Percentiles rank a stretch among this genome's conserved stretches.
Conservation (phyloP, 2,113 vertebrate genomes). For the Notothenia rossii region DNA sequence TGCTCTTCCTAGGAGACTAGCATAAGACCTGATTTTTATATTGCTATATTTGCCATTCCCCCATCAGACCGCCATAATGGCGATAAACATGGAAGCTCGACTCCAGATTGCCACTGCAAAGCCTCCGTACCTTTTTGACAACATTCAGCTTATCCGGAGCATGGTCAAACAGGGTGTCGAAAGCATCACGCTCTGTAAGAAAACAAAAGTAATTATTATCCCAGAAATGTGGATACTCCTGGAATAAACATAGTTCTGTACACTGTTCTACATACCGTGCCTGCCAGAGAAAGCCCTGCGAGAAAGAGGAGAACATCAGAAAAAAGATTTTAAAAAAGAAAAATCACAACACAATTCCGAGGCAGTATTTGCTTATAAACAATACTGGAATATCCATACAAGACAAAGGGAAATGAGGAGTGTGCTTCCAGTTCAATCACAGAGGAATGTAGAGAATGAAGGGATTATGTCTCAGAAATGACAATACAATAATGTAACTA, state of each 20-base stretch:
- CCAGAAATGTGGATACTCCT: neutral
- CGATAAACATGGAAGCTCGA: neutral
- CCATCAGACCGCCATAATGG: too few relatives aligned
- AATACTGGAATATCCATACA: constrained; percentile 38
- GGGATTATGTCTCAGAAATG: constrained; percentile 50
- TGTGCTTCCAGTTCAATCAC: constrained; percentile 58
- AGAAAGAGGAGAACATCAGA: neutral
- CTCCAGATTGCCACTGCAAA: neutral
- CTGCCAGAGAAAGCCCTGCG: constrained; percentile 93
- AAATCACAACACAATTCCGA: neutral
- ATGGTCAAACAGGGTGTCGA: constrained; percentile 97
- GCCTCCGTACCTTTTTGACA: constrained; percentile 92
- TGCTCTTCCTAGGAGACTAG: neutral
- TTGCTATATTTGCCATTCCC: neutral
- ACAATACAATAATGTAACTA: constrained; percentile 53
- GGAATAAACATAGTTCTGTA: neutral
- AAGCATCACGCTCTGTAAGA: constrained; percentile 94
- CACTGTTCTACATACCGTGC: constrained; percentile 86
- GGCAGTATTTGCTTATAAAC: constrained; percentile 11
- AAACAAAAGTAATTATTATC: constrained; percentile 42
- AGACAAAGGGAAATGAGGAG: neutral
- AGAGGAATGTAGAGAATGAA: constrained; percentile 64
- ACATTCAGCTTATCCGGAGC: constrained; percentile 98
- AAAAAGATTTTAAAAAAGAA: too few relatives aligned
- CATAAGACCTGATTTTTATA: neutral